Conservation (phyloP, 2,113 vertebrate genomes). For the Megatriorchis doriae region DNA sequence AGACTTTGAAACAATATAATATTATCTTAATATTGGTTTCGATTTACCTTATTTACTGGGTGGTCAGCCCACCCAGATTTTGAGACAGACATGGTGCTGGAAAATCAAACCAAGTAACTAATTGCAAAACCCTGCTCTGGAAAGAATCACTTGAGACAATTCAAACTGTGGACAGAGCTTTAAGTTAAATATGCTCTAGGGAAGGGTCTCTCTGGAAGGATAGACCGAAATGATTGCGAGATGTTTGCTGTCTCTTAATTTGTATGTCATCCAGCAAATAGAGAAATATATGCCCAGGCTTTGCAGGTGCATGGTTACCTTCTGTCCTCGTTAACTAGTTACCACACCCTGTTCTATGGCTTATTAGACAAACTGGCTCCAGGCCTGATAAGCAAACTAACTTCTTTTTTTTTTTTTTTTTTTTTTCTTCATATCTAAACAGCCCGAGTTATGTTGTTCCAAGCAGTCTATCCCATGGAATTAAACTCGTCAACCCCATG, state of each 20-base stretch:
- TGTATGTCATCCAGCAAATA: not conserved
- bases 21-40: not conserved
- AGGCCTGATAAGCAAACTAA: not conserved
- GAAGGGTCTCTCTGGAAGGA: not conserved
- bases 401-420: not conserved
- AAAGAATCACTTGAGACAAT: not conserved
- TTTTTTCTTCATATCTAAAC: not conserved
- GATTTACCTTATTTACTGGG: not conserved
- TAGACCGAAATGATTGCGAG: not conserved
- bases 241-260: not conserved
- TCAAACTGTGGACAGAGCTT: not conserved
- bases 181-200: not conserved
- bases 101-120: not conserved
- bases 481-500: slow-evolving; percentile 98
- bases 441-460: slow-evolving; percentile 97
- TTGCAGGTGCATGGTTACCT: not conserved
- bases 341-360: not conserved
- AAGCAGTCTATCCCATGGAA: slow-evolving; percentile 93
- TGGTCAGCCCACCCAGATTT: not conserved
- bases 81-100: not conserved
- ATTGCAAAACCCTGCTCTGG: not conserved
- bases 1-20: not conserved
- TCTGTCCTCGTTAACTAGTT: not conserved
- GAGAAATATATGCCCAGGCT: not conserved
- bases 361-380: not conserved